phyloP scores from a whole-genome alignment of 2,797 vertebrate species.

The Champsocephalus esox region DNA sequence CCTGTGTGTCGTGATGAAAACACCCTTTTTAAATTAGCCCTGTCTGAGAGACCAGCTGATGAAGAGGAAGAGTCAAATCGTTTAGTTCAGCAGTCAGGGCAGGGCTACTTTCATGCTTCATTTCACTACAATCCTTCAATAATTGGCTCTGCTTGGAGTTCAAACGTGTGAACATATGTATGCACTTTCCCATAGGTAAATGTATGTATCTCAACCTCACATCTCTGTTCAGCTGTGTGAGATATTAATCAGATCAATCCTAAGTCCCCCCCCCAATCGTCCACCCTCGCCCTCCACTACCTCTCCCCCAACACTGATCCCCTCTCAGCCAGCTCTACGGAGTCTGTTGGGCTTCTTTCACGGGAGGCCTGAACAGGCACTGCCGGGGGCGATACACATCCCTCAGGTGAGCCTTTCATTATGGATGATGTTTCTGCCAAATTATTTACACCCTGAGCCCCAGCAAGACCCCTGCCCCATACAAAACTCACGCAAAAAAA shows the following conservation, averaged over 20 bases:
- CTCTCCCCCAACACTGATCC: conserved; percentile 43
- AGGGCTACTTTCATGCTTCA: conserved; percentile 63
- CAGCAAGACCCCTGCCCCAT: conserved; percentile 54
- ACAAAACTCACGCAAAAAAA: conserved; percentile 52
- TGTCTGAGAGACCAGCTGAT: conserved; percentile 20
- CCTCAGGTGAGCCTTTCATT: conserved; percentile 88
- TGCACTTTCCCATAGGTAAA: conserved; percentile 44
- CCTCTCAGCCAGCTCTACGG: conserved; percentile 43
- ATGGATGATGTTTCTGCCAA: conserved; percentile 89
- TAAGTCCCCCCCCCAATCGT: conserved; percentile 63
- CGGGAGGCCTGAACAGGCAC: conserved; percentile 75
- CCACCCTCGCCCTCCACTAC: conserved; percentile 19
- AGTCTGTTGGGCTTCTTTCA: conserved; percentile 68
- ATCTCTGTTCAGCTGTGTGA: conserved; percentile 55
- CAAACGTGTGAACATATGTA: conserved; percentile 40
- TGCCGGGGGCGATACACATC: conserved; percentile 87
- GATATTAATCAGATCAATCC: conserved; percentile 75
- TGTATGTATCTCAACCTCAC: conserved; percentile 30
- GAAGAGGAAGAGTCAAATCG: conserved; percentile 31
- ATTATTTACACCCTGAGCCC: conserved; percentile 85
- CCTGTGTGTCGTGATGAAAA: conserved; percentile 10
- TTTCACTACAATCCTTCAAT: conserved; percentile 62
- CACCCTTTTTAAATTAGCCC: not conserved
- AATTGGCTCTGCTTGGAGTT: conserved; percentile 65
- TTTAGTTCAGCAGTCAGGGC: conserved; percentile 26